These are phyloP conservation scores for Oscheius sp. DNA, from an alignment of 1,140 invertebrate species.

Conservation along the genomic window DNA sequence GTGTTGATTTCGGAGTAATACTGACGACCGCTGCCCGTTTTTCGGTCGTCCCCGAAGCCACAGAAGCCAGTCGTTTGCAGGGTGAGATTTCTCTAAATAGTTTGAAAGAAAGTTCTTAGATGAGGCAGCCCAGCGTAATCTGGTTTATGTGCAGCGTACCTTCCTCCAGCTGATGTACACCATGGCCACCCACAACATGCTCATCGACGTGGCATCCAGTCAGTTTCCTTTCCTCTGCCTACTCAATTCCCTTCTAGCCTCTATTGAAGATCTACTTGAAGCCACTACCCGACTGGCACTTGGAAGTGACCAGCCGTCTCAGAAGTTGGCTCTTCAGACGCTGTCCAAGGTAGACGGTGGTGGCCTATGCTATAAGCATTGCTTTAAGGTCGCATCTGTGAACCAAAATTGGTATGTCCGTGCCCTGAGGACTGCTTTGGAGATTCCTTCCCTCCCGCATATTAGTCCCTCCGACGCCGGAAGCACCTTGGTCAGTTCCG, in stretches of 20 bases:
- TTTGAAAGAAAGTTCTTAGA: background rate
- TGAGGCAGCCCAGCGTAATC: slow-evolving; percentile 13
- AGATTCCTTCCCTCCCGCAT: slow-evolving; percentile 19
- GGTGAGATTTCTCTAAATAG: background rate
- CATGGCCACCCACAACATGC: background rate
- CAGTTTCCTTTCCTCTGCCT: background rate
- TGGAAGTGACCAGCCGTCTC: slow-evolving; percentile 17
- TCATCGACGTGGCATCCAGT: background rate
- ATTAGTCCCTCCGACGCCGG: slow-evolving; percentile 26
- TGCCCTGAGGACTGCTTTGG: slow-evolving; percentile 8
- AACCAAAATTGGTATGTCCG: background rate
- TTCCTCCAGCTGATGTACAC: slow-evolving; percentile 21
- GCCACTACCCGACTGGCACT: slow-evolving; percentile 16
- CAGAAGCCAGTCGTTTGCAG: background rate
- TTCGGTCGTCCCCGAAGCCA: background rate
- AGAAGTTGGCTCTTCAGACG: slow-evolving; percentile 16
- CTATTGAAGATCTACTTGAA: slow-evolving; percentile 19
- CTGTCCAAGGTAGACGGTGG: slow-evolving; percentile 14
- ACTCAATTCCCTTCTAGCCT: background rate
- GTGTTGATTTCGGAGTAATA: slow-evolving; percentile 17
- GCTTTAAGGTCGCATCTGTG: background rate
- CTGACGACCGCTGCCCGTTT: slow-evolving; percentile 18
- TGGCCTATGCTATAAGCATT: background rate
- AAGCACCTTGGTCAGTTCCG: slow-evolving; percentile 8
- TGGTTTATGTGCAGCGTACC: slow-evolving; percentile 20